Base-by-base conservation (phyloP, 2,113 vertebrate genomes). In the Rhinolophus sinicus region DNA sequence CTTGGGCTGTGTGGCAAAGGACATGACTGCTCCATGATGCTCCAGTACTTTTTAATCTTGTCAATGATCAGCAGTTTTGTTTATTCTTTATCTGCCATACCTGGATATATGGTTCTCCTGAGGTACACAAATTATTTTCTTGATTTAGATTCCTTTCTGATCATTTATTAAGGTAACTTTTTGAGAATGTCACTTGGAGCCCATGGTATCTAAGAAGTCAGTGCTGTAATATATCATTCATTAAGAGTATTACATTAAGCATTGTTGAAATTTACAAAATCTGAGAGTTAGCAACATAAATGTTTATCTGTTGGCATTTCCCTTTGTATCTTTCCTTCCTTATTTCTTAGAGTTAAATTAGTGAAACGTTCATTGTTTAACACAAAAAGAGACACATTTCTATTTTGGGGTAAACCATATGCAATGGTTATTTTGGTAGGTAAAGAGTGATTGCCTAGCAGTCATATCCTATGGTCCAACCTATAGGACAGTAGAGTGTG, bases 31-130 rank as follows among this genome's bases (percentile, higher is more conserved):
- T 93, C 96, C n/a, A 94, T 44, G 81, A 99, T 98, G 98, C 98
- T 99, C 28, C 97, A 98, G 16, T 99, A 98, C 92, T 99, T 98
- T 95, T 96, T 99, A 96, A 98, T 98, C 83, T 15, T 99, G 52
- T 96, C 98, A 0, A 95, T 98, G 30, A 4, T 98, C 26, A 96
- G 98, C 96, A 98, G 98, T 93, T 99, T 99, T 70, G 97, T 98
- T 95, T 99, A 96, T 90, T 98, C 98, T 7, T 97, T 99, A 81
- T 98, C 99, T 65, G 98, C 98, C n/a, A 98, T 99, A 88, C 99
- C 99, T n/a, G 98, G 98, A 6, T 99, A 98, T 72, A 99, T 99
- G 98, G 98, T 99, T 84, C 97, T 99, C 54, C 97, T 99, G 96
- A 99, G 99, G 99, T 99, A 98, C 38, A 54, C 24, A 0, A 64